These are phyloP conservation scores for Octomys mimax DNA, from an alignment of 2,797 vertebrate species.

Conservation along the genomic window DNA sequence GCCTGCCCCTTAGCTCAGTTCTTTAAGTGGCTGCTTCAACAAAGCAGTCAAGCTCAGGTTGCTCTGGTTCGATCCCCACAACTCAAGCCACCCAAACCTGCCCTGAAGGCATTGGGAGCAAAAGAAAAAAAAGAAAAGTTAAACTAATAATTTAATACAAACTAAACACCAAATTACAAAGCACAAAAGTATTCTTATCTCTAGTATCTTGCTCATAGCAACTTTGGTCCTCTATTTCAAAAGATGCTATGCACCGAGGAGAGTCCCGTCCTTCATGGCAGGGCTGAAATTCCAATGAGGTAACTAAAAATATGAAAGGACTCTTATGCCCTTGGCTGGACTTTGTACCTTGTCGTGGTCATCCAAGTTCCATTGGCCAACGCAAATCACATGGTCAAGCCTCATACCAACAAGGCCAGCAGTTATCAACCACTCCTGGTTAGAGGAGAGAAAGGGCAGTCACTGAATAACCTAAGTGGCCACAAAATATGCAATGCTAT, in stretches of 20 bases:
- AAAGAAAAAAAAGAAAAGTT: not conserved
- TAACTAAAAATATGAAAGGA: not conserved
- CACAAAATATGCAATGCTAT: not conserved
- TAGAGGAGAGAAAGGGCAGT: not conserved
- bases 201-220: not conserved
- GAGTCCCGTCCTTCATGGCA: not conserved
- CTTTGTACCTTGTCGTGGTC: not conserved
- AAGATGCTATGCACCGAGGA: not conserved
- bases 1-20: too few species aligned
- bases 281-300: not conserved
- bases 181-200: conserved; percentile 14
- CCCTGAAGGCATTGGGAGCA: too few species aligned
- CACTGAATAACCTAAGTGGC: not conserved
- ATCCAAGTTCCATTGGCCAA: not conserved
- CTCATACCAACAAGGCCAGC: not conserved
- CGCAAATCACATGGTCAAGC: not conserved
- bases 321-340: not conserved
- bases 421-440: not conserved
- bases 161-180: not conserved
- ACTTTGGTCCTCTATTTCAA: not conserved
- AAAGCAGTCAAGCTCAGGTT: too few species aligned
- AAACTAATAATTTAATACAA: conserved; percentile 22
- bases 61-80: too few species aligned
- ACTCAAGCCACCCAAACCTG: too few species aligned
- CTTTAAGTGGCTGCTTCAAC: too few species aligned